Percentiles rank a stretch among this genome's conserved stretches.
Evolutionary conservation across 2,113 vertebrate species (phyloP).

Genomic region (Thryonomys swinderianus): DNA sequence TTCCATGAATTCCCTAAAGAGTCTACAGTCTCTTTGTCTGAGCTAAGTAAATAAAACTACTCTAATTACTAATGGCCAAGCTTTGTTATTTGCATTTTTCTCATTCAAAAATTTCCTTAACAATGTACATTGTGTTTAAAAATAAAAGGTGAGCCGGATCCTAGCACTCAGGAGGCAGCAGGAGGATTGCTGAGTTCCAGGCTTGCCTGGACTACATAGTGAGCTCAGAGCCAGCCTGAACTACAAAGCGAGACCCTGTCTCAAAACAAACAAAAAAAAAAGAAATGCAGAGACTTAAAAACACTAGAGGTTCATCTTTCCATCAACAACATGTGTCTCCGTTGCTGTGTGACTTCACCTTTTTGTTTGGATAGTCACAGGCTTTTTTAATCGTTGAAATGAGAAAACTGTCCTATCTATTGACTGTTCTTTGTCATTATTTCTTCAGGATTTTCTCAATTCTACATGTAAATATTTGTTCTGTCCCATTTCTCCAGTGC

Average conservation of each 20-base stretch:
- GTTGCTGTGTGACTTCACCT: neutral
- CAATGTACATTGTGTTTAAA: neutral
- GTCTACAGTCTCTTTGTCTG: constrained; percentile 44
- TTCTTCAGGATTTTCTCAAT: neutral
- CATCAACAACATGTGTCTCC: neutral
- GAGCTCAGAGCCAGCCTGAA: too few species aligned
- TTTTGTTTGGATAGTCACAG: neutral
- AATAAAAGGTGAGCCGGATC: neutral
- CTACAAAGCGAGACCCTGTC: too few species aligned
- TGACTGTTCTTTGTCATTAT: neutral
- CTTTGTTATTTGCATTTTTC: neutral
- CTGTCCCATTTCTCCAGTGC: neutral
- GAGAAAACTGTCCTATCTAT: neutral
- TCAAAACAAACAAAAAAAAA: too few species aligned
- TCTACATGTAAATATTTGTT: neutral
- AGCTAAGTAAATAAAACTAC: constrained; percentile 59
- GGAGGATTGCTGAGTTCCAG: too few species aligned
- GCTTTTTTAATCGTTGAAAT: neutral
- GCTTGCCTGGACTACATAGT: too few species aligned
- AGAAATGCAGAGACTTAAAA: neutral
- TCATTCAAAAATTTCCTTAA: constrained; percentile 21
- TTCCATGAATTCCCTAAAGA: constrained; percentile 36
- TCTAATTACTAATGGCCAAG: neutral
- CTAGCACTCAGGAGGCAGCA: too few species aligned
- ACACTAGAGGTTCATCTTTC: neutral